A percentile compares a stretch with the other conserved stretches of the same genome.
phyloP scores from a whole-genome alignment of 2,113 vertebrate genomes.

The Paramisgurnus dabryanus region DNA sequence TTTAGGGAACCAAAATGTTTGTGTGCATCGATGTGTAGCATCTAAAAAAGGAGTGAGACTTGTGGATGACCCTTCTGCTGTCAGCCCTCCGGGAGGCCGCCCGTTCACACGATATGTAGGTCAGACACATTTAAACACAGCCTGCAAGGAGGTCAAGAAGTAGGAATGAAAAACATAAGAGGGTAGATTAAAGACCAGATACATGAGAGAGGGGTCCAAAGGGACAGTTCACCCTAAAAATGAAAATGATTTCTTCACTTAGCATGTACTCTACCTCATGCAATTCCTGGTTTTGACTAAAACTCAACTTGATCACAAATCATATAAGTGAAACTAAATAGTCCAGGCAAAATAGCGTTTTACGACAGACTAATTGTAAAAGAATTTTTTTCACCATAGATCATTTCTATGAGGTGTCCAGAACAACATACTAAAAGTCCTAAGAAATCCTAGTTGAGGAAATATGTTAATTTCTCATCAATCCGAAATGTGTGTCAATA shows the following conservation, averaged over 20 bases:
- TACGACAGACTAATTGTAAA: no score
- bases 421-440: no score
- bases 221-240: background rate
- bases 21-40: no score
- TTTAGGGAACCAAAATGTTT: no score
- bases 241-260: background rate
- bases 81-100: slow-evolving; percentile 15
- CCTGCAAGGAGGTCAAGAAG: slow-evolving; percentile 11
- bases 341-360: rapidly evolving
- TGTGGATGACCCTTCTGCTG: slow-evolving; percentile 14
- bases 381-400: no score
- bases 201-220: background rate
- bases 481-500: no score
- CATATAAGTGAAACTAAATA: no score
- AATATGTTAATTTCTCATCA: no score
- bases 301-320: background rate
- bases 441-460: no score
- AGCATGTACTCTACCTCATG: no score
- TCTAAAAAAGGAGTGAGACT: slow-evolving; percentile 50
- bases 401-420: no score
- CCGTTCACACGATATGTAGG: slow-evolving; percentile 49
- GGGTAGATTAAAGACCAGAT: background rate
- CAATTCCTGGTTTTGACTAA: no score
- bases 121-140: slow-evolving; percentile 25
- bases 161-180: background rate